Percentiles rank a stretch among this genome's conserved stretches.
These are phyloP conservation scores for Leptinotarsa tumamoca DNA, from an alignment of 2,888 invertebrate species.

Conservation along the genomic window DNA sequence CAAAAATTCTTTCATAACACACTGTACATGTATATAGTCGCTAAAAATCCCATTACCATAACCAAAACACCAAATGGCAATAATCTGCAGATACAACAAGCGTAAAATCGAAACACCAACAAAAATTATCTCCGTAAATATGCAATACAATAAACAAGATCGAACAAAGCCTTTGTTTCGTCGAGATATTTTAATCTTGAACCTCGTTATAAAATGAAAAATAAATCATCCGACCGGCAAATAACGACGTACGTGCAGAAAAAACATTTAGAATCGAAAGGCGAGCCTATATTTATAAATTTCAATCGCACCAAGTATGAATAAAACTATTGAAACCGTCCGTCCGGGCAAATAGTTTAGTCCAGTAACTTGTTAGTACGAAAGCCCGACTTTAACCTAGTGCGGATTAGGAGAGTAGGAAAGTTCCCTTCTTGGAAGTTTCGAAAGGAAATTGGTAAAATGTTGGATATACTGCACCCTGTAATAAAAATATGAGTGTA, in stretches of 20 bases:
- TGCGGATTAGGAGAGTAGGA: not conserved
- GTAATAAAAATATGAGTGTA: too few relatives aligned
- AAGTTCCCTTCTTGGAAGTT: too few relatives aligned
- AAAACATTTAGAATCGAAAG: constrained; percentile 5
- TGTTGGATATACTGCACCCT: too few relatives aligned
- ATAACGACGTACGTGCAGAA: constrained; percentile 17
- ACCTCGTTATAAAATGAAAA: constrained; percentile 15
- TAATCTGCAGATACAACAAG: not conserved
- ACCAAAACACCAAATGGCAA: not conserved
- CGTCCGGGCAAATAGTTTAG: not conserved
- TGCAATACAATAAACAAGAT: constrained; percentile 19
- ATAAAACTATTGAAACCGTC: constrained; percentile 15
- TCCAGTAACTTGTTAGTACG: not conserved
- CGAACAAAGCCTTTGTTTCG: constrained; percentile 15
- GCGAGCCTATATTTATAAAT: constrained; percentile 16
- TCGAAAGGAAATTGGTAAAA: too few relatives aligned
- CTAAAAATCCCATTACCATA: not conserved
- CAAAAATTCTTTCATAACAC: too few relatives aligned
- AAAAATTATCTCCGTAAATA: constrained; percentile 14
- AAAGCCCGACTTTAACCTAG: not conserved
- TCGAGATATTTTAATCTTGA: constrained; percentile 17
- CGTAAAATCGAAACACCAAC: constrained; percentile 6
- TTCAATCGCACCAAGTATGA: constrained; percentile 19
- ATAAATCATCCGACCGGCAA: constrained; percentile 11
- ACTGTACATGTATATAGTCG: too few relatives aligned